Conservation (phyloP, 1,140 invertebrate species). For the Theocolax elegans region DNA sequence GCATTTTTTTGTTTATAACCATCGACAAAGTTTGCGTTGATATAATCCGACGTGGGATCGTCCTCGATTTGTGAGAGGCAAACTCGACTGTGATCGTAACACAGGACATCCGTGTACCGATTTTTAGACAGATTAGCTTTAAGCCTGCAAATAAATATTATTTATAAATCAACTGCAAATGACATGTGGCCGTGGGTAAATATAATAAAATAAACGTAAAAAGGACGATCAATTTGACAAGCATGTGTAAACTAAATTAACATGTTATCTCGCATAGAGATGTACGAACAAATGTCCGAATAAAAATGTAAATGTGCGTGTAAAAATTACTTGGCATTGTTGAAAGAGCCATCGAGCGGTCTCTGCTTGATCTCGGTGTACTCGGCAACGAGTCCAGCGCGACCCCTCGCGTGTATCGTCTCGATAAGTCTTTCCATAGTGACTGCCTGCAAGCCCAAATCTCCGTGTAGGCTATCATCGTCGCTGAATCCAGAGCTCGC, state of each 20-base stretch:
- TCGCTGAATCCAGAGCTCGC: slow-evolving; percentile 88
- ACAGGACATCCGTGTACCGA: slow-evolving; percentile 95
- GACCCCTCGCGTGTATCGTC: slow-evolving; percentile 78
- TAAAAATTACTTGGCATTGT: slow-evolving; percentile 74
- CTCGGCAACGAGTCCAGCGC: slow-evolving; percentile 83
- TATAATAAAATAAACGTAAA: too few relatives aligned
- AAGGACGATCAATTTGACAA: slow-evolving; percentile 4
- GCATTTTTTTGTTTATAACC: slow-evolving; percentile 98
- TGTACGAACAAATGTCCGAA: too few relatives aligned
- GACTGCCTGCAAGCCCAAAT: slow-evolving; percentile 70
- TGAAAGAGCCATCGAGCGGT: slow-evolving; percentile 86
- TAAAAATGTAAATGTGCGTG: too few relatives aligned
- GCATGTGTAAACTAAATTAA: neutral
- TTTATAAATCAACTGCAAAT: too few relatives aligned
- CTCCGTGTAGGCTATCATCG: slow-evolving; percentile 84
- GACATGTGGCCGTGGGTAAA: too few relatives aligned
- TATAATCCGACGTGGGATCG: slow-evolving; percentile 89
- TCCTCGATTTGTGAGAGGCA: slow-evolving; percentile 79
- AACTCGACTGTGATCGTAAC: slow-evolving; percentile 94
- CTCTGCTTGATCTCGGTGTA: slow-evolving; percentile 86
- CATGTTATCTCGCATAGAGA: too few relatives aligned
- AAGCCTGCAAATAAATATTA: slow-evolving; percentile 72
- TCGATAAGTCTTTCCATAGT: slow-evolving; percentile 83
- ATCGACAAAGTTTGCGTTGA: slow-evolving; percentile 98
- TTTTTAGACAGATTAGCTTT: slow-evolving; percentile 91